Conservation (phyloP, 2,888 invertebrate genomes). For the Slavum lentiscoides region DNA sequence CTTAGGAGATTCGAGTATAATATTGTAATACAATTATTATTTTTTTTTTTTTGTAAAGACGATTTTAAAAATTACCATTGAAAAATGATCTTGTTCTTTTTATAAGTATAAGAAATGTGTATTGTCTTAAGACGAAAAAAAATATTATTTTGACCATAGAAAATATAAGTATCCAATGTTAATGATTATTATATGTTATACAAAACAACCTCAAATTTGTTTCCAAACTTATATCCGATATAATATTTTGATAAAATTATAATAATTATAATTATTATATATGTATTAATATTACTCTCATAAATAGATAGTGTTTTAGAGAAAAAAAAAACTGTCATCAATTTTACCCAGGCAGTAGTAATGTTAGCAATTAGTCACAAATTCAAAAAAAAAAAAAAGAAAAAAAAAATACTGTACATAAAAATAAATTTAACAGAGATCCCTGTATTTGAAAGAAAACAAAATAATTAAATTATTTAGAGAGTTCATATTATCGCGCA, state of each 20-base stretch:
- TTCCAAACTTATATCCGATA: neutral
- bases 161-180: constrained; percentile 50
- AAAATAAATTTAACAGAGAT: too few relatives aligned
- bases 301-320: neutral
- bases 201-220: constrained; percentile 5
- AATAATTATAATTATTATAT: neutral
- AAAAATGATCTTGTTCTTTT: constrained; percentile 51
- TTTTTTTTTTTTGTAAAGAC: constrained; percentile 41
- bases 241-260: constrained; percentile 19
- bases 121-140: constrained; percentile 21
- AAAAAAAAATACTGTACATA: too few relatives aligned
- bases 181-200: constrained; percentile 16
- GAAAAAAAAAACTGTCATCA: neutral
- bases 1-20: constrained; percentile 43
- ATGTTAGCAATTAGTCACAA: too few relatives aligned
- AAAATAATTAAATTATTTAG: too few relatives aligned
- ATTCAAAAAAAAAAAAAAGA: too few relatives aligned
- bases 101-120: constrained; percentile 44
- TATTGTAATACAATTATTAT: constrained; percentile 24
- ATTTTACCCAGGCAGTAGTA: too few relatives aligned
- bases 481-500: too few relatives aligned
- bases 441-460: too few relatives aligned
- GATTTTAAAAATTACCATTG: constrained; percentile 40
- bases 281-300: neutral
- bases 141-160: constrained; percentile 42